These are phyloP conservation scores for Ranitomeya imitator DNA, from an alignment of 2,113 vertebrate species.

Conservation along the genomic window DNA sequence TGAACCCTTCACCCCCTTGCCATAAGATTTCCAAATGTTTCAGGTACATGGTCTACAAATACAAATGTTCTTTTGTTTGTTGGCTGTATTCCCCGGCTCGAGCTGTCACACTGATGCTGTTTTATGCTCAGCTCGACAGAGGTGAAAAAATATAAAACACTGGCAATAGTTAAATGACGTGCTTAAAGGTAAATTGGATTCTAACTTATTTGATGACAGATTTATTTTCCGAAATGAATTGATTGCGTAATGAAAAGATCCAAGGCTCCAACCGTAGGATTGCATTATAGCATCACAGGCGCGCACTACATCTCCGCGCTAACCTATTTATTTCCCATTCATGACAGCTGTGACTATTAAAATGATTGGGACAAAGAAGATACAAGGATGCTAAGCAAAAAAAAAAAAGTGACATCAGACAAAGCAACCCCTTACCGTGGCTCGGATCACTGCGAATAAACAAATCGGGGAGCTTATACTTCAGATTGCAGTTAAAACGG, in stretches of 20 bases:
- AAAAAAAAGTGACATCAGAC: conserved; percentile 40
- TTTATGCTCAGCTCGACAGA: not conserved
- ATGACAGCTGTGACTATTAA: conserved; percentile 46
- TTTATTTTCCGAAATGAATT: conserved; percentile 38
- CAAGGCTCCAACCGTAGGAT: conserved; percentile 5
- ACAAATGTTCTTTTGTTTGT: not conserved
- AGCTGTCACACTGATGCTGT: not conserved
- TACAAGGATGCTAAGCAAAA: conserved; percentile 9
- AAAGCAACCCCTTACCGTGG: conserved; percentile 13
- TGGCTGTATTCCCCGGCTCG: not conserved
- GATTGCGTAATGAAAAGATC: conserved; percentile 18
- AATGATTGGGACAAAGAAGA: conserved; percentile 40
- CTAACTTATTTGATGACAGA: conserved; percentile 30
- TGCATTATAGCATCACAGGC: conserved; percentile 1
- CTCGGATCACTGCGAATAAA: conserved; percentile 45
- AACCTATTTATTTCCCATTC: conserved; percentile 25
- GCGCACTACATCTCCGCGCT: not conserved
- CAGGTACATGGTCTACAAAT: not conserved
- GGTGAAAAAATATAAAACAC: not conserved
- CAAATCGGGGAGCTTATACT: conserved; percentile 2
- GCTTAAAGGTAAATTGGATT: conserved; percentile 28
- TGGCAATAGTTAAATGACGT: not conserved
- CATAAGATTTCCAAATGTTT: not conserved
- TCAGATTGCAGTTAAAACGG: conserved; percentile 6
- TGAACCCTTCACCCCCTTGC: not conserved